These are phyloP conservation scores for Drosophila virilis DNA, from an alignment of 1,140 invertebrate genomes.

Conservation along the genomic window DNA sequence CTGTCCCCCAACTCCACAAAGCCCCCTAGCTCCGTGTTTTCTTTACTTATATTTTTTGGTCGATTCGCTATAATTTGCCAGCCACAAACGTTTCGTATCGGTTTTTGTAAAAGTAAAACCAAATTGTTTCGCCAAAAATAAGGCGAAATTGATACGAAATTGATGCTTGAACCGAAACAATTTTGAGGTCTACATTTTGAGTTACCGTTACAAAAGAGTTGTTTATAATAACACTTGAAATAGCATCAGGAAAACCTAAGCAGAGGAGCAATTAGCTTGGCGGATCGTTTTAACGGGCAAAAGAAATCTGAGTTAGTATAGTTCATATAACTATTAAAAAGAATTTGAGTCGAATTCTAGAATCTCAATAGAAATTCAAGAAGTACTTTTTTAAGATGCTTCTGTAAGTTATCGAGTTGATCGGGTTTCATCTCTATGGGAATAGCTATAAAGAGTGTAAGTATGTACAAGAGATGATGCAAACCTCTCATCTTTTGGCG, in stretches of 20 bases:
- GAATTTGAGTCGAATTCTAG: too few species aligned
- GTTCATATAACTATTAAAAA: too few species aligned
- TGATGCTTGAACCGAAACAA: conserved; percentile 62
- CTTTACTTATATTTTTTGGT: conserved; percentile 3
- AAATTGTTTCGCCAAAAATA: conserved; percentile 58
- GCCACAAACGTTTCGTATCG: conserved; percentile 49
- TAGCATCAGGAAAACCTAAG: background rate
- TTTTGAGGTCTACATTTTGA: conserved; percentile 37
- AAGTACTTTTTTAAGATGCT: too few species aligned
- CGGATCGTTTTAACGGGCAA: too few species aligned
- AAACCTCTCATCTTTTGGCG: too few species aligned
- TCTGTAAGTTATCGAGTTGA: too few species aligned
- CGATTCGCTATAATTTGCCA: conserved; percentile 68
- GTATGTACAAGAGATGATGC: too few species aligned
- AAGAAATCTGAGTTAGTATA: too few species aligned
- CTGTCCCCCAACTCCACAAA: conserved; percentile 6
- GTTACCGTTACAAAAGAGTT: conserved; percentile 50
- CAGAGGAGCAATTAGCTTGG: background rate
- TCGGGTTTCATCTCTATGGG: too few species aligned
- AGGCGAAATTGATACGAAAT: conserved; percentile 75
- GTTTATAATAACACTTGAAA: background rate
- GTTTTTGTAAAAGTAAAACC: conserved; percentile 68
- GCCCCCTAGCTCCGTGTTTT: conserved; percentile 5
- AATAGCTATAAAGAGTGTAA: too few species aligned
- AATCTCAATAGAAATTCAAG: too few species aligned